Evolutionary conservation across 2,797 vertebrate species (phyloP).

Genomic region (Cyprinodon diabolis): DNA sequence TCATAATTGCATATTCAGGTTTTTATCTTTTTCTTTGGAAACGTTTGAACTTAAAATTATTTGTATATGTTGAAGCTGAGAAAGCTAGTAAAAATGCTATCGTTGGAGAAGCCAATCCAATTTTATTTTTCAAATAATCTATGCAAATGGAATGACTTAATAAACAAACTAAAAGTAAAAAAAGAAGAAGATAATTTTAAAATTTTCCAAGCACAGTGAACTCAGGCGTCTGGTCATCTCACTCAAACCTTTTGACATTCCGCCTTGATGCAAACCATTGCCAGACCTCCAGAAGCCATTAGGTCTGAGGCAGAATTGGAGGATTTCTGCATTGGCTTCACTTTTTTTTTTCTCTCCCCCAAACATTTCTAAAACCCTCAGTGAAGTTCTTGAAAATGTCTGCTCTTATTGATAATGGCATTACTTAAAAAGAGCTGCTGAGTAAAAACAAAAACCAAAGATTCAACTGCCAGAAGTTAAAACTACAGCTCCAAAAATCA

Average conservation of each 20-base stretch:
- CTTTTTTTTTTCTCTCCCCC: neutral
- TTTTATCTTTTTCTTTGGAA: neutral
- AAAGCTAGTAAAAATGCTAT: no score
- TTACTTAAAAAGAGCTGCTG: conserved; percentile 8
- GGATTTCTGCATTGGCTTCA: neutral
- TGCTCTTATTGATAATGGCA: conserved; percentile 1
- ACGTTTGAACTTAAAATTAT: neutral
- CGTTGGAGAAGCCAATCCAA: no score
- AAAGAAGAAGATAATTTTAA: no score
- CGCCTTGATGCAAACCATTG: neutral
- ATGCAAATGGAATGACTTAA: no score
- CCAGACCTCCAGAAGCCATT: neutral
- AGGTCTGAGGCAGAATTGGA: neutral
- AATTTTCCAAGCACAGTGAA: neutral
- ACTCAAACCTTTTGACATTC: neutral
- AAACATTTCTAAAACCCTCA: neutral
- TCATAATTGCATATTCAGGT: no score
- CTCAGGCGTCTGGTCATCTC: neutral
- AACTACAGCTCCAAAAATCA: neutral
- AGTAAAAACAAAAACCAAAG: neutral
- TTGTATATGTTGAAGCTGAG: neutral
- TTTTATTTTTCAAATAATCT: no score
- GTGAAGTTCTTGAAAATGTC: neutral
- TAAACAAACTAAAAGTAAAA: no score
- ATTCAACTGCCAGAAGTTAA: neutral